Evolutionary conservation across 2,797 vertebrate genomes (phyloP).

Genomic region (Atherinosoma microstoma): DNA sequence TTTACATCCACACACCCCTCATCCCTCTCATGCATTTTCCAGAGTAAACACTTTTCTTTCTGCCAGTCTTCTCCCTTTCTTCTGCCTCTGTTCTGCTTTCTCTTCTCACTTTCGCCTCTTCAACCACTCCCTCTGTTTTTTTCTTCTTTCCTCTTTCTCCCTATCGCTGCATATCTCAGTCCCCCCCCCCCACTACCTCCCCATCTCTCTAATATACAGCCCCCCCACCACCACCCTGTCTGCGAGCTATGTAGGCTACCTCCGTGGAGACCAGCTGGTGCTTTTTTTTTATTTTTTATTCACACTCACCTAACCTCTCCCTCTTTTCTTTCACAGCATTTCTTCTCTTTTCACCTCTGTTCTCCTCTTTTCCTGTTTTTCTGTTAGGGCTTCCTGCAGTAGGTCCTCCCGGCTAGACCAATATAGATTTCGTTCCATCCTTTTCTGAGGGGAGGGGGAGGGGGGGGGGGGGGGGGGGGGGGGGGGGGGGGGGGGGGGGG

Average conservation of each 20-base stretch:
- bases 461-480: constrained; percentile 52
- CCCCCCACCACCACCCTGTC: constrained; percentile 63
- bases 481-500: constrained; percentile 49
- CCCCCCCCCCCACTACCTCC: constrained; percentile 22
- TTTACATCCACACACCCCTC: constrained; percentile 62
- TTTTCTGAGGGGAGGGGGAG: constrained; percentile 72
- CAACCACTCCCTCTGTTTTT: constrained; percentile 34
- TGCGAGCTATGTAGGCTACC: constrained; percentile 84
- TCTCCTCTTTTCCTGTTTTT: constrained; percentile 44
- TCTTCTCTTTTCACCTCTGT: constrained; percentile 51
- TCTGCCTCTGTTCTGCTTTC: constrained; percentile 34
- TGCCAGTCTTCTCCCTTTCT: constrained; percentile 59
- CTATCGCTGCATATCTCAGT: constrained; percentile 59
- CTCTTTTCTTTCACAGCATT: constrained; percentile 52
- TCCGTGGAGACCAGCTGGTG: constrained; percentile 80
- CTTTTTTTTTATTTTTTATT: constrained; percentile 63
- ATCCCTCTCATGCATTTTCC: constrained; percentile 58
- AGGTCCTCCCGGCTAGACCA: neutral
- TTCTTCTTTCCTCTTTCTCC: constrained; percentile 50
- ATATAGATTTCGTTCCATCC: no score
- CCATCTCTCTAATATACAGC: constrained; percentile 41
- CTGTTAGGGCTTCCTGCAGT: constrained; percentile 38
- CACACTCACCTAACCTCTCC: constrained; percentile 76
- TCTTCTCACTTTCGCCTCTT: constrained; percentile 32
- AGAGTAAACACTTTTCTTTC: constrained; percentile 70